Evolutionary conservation across 2,797 vertebrate genomes (phyloP).

Genomic region (Linurgus olivaceus): DNA sequence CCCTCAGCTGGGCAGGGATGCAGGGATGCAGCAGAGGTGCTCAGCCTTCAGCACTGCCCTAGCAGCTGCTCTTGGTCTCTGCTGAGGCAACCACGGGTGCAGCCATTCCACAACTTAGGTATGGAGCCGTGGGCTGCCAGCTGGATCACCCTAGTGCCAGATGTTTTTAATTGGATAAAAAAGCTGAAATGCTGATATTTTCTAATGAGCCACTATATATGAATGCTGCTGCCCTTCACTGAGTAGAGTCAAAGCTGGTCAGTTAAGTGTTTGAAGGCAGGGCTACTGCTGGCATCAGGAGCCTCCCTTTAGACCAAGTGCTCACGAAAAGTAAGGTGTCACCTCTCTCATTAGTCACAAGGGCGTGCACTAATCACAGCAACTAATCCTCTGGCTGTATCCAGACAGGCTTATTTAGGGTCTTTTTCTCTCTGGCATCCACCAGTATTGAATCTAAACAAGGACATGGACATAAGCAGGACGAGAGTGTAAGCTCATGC

Average conservation of each 20-base stretch:
- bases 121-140: constrained; percentile 25
- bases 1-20: neutral
- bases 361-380: neutral
- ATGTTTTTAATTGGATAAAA: constrained; percentile 58
- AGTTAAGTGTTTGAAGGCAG: neutral
- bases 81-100: neutral
- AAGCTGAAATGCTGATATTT: constrained; percentile 21
- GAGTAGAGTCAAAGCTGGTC: neutral
- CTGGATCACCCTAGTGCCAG: constrained; percentile 20
- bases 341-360: neutral
- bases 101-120: neutral
- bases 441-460: neutral
- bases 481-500: neutral
- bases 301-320: neutral
- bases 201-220: neutral
- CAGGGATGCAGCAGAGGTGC: neutral
- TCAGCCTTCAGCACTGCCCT: neutral
- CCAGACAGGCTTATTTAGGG: neutral
- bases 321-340: neutral
- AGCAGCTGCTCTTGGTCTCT: neutral
- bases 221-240: neutral
- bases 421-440: neutral
- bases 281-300: neutral
- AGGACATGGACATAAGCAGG: neutral
- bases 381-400: neutral